These are phyloP conservation scores for Microtus agrestis DNA, from an alignment of 2,797 vertebrate genomes.

Conservation along the genomic window DNA sequence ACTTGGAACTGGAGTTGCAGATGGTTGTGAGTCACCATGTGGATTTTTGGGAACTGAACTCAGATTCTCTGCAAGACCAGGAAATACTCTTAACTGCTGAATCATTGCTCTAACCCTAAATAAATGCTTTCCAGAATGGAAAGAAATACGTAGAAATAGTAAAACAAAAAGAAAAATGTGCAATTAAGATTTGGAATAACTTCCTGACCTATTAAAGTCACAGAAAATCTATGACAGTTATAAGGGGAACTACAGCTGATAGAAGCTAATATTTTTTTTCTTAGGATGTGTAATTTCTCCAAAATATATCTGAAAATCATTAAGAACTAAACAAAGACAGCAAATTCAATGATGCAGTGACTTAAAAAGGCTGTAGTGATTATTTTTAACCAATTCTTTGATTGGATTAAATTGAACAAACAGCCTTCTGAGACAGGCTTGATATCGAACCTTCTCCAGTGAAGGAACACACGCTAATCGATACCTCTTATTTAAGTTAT, in stretches of 20 bases:
- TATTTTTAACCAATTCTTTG: conserved; percentile 68
- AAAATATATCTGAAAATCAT: conserved; percentile 70
- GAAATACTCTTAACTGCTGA: not conserved
- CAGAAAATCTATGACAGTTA: conserved; percentile 22
- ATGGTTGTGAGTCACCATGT: not conserved
- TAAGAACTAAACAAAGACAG: conserved; percentile 61
- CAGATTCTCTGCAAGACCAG: not conserved
- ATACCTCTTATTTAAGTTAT: conserved; percentile 82
- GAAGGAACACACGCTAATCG: conserved; percentile 66
- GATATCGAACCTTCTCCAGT: conserved; percentile 63
- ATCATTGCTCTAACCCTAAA: not conserved
- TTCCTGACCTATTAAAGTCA: conserved; percentile 44
- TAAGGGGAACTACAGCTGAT: not conserved
- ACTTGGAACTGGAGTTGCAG: not conserved
- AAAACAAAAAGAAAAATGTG: conserved; percentile 8
- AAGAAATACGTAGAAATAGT: not conserved
- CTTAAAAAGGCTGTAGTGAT: conserved; percentile 59
- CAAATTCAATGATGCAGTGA: conserved; percentile 69
- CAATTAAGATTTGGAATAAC: conserved; percentile 2
- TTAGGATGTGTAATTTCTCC: conserved; percentile 52
- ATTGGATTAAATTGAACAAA: conserved; percentile 75
- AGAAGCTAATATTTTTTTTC: not conserved
- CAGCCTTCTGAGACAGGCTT: conserved; percentile 72
- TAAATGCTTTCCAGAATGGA: not conserved
- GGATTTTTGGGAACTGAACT: not conserved